phyloP scores from a whole-genome alignment of 2,797 vertebrate species.

The Diglossa cyanea region DNA sequence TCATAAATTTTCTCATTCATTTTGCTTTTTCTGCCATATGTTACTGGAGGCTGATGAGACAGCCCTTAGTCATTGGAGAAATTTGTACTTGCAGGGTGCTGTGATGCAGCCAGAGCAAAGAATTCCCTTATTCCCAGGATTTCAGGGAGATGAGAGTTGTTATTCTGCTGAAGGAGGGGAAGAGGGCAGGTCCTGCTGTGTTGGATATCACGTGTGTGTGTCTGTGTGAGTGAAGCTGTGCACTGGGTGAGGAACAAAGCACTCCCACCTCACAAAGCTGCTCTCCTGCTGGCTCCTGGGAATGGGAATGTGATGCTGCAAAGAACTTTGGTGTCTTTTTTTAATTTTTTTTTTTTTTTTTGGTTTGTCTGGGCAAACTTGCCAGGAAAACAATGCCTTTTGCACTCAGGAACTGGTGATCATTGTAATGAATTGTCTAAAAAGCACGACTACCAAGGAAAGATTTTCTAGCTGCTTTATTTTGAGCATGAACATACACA shows the following conservation, averaged over 20 bases:
- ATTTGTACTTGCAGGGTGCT: neutral
- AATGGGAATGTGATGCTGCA: neutral
- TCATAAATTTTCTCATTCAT: neutral
- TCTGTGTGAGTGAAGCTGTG: neutral
- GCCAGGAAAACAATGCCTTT: neutral
- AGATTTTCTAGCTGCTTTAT: neutral
- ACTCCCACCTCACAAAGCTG: neutral
- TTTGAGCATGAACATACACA: neutral
- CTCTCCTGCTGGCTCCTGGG: neutral
- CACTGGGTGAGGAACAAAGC: neutral
- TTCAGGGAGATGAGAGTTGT: neutral
- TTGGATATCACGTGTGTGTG: fast-evolving
- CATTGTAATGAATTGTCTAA: neutral
- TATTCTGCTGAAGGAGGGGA: neutral
- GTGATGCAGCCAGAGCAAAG: neutral
- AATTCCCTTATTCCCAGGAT: neutral
- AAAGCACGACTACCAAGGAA: neutral
- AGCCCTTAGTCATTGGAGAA: neutral
- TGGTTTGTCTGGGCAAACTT: neutral
- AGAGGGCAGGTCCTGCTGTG: neutral
- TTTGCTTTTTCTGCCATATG: neutral
- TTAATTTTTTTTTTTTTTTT: neutral
- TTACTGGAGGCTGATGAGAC: neutral
- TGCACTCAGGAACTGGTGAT: neutral
- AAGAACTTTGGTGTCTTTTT: neutral